Conservation (phyloP, 2,888 invertebrate species). For the Drosophila nigricruria region DNA sequence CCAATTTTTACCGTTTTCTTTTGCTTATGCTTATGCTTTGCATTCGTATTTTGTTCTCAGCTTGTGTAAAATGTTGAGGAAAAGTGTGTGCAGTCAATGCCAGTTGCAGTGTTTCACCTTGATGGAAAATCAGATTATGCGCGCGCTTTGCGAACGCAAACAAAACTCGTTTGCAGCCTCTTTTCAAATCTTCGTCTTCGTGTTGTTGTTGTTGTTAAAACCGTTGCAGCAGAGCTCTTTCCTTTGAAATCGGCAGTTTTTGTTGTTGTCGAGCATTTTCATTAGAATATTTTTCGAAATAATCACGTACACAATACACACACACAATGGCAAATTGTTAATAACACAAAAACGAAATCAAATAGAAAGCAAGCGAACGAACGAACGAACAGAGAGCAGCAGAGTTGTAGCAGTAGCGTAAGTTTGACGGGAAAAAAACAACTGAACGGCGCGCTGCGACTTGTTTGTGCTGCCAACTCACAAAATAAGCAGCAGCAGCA, state of each 20-base stretch:
- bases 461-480: constrained; percentile 67
- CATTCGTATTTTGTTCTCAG: constrained; percentile 11
- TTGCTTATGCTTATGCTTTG: constrained; percentile 5
- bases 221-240: constrained; percentile 38
- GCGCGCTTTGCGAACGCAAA: constrained; percentile 57
- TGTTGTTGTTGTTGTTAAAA: constrained; percentile 29
- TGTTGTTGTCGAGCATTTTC: constrained; percentile 51
- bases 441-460: constrained; percentile 66
- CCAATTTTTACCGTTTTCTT: constrained; percentile 41
- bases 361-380: constrained; percentile 79
- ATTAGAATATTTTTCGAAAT: constrained; percentile 50
- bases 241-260: constrained; percentile 39
- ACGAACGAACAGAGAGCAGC: constrained; percentile 63
- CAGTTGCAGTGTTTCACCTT: constrained; percentile 77
- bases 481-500: constrained; percentile 55
- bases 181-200: constrained; percentile 40
- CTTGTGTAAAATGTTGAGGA: constrained; percentile 16
- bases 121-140: constrained; percentile 64
- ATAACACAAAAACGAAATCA: constrained; percentile 79
- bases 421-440: constrained; percentile 66
- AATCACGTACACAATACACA: constrained; percentile 62
- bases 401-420: constrained; percentile 67
- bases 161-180: constrained; percentile 65
- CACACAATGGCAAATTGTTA: constrained; percentile 72
- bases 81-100: constrained; percentile 55